A percentile compares a stretch with the other conserved stretches of the same genome.
Conservation (phyloP, 2,113 vertebrate genomes). For the Trachemys scripta region DNA sequence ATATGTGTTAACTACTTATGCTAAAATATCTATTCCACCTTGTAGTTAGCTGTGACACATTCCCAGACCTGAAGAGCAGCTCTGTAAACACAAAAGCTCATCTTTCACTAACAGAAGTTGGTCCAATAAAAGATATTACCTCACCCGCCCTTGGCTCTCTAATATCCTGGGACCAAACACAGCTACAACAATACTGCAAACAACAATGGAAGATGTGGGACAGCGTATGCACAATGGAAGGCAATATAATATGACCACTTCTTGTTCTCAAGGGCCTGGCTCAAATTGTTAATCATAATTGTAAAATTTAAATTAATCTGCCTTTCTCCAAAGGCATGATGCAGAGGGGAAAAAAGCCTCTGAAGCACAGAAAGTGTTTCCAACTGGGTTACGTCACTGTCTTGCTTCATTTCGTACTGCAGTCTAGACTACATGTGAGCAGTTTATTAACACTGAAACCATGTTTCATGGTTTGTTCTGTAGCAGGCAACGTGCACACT, state of each 20-base stretch:
- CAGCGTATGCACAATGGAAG: not conserved
- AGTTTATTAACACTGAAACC: not conserved
- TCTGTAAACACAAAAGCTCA: not conserved
- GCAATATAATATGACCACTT: not conserved
- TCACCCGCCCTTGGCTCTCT: not conserved
- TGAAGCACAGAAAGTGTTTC: not conserved
- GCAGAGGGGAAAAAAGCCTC: not conserved
- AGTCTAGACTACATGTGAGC: not conserved
- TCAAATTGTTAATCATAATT: not conserved
- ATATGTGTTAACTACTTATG: not conserved
- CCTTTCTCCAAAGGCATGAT: not conserved
- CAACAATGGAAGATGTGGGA: not conserved
- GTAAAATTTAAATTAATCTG: slow-evolving; percentile 18
- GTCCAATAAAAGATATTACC: not conserved
- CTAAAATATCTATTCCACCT: not conserved
- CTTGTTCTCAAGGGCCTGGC: not conserved
- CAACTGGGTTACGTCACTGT: not conserved
- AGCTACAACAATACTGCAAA: not conserved
- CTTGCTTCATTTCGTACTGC: not conserved
- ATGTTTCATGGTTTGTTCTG: not conserved
- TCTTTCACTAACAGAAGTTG: not conserved
- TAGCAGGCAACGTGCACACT: not conserved
- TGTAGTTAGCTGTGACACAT: not conserved
- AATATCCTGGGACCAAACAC: not conserved
- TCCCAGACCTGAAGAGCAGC: not conserved